Base-by-base conservation (phyloP, 1,140 invertebrate genomes). In the Euglossa dilemma region DNA sequence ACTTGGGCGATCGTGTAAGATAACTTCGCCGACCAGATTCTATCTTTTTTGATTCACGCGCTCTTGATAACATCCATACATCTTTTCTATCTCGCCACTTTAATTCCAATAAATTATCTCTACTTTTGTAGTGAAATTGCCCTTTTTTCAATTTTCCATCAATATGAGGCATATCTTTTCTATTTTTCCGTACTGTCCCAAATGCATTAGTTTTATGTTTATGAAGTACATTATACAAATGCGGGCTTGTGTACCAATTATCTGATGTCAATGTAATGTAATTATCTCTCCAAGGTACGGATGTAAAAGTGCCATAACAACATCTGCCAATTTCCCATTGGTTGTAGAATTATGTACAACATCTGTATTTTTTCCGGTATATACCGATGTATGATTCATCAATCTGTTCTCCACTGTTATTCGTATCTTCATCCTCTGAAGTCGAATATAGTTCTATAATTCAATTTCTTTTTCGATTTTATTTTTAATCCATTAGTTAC, bases 211-310 rank as follows among this genome's bases (percentile, higher is more conserved):
- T n/a, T n/a, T n/a, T n/a, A n/a, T n/a, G n/a, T n/a, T n/a, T n/a
- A n/a, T n/a, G n/a, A n/a, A n/a, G n/a, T n/a, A n/a, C n/a, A n/a
- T n/a, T n/a, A n/a, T n/a, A n/a, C n/a, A n/a, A n/a, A n/a, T n/a
- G n/a, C 16, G 71, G 71, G 23, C 56, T 73, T 7, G 71, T 73
- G 56, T 76, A 83, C 80, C 72, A 71, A 70, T 83, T 76, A 23
- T 83, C 80, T 8, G 45, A 75, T 4, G 71, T 76, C 3, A 70
- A 23, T 54, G 80, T 76, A 71, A 76, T 57, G 12, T 57, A n/a
- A n/a, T n/a, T n/a, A n/a, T 57, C 25, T 76, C 76, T 45, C 36
- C 71, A 3, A 73, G 71, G 54, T 73, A 45, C 45, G 71, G 56
- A 36, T 16, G 36, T 11, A 71, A 23, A 23, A 72, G 70, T 12